A percentile compares a stretch with the other conserved stretches of the same genome.
Conservation (phyloP, 2,888 invertebrate species). For the Lasioglossum figueresi region DNA sequence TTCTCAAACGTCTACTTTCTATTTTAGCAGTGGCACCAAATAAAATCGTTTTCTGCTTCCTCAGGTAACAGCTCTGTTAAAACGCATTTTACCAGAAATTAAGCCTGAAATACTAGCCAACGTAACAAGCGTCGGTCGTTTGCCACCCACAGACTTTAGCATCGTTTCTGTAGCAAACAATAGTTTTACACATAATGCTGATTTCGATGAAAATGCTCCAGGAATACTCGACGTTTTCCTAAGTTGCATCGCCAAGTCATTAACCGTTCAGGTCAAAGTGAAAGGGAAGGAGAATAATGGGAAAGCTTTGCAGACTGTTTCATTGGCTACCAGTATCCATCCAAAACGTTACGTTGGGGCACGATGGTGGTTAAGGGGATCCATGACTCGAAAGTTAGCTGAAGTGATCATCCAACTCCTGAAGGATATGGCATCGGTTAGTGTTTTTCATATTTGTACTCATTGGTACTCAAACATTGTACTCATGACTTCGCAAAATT, state of each 20-base stretch:
- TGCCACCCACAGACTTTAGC: slow-evolving; percentile 91
- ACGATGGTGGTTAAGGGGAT: slow-evolving; percentile 95
- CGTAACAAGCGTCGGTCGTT: slow-evolving; percentile 89
- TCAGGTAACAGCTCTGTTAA: slow-evolving; percentile 91
- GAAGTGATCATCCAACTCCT: slow-evolving; percentile 94
- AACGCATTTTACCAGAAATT: slow-evolving; percentile 95
- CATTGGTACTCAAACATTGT: background rate
- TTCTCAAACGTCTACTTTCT: background rate
- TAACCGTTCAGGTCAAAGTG: slow-evolving; percentile 95
- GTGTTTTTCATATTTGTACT: slow-evolving; percentile 72
- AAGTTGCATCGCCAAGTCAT: slow-evolving; percentile 95
- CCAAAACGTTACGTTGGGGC: slow-evolving; percentile 86
- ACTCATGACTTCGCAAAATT: slow-evolving; percentile 6
- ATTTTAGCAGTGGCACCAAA: background rate
- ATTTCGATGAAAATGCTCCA: slow-evolving; percentile 86
- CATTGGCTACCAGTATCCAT: slow-evolving; percentile 87
- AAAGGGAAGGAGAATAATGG: slow-evolving; percentile 87
- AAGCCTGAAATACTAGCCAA: slow-evolving; percentile 93
- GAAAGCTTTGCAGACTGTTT: slow-evolving; percentile 85
- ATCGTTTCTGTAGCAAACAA: slow-evolving; percentile 87
- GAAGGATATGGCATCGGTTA: slow-evolving; percentile 96
- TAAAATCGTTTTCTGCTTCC: slow-evolving; percentile 35
- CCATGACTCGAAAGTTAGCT: slow-evolving; percentile 93
- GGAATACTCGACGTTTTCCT: slow-evolving; percentile 95
- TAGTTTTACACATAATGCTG: slow-evolving; percentile 81